These are phyloP conservation scores for Apocrypta bakeri DNA, from an alignment of 1,140 invertebrate species.

Conservation along the genomic window DNA sequence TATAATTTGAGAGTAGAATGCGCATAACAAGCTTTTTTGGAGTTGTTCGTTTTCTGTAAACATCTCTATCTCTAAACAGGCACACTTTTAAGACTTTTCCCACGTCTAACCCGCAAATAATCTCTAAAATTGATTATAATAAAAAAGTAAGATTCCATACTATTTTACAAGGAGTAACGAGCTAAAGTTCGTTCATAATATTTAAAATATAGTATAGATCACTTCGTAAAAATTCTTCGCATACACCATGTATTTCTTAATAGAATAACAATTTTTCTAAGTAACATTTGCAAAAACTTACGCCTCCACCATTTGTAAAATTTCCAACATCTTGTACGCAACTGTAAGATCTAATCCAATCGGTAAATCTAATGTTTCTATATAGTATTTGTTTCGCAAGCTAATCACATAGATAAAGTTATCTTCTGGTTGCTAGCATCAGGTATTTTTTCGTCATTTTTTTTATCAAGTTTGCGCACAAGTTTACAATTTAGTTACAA, in stretches of 20 bases:
- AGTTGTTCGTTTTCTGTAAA: constrained; percentile 29
- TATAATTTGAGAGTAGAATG: constrained; percentile 56
- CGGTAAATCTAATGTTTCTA: constrained; percentile 12
- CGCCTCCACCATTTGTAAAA: constrained; percentile 46
- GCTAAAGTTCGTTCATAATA: constrained; percentile 20
- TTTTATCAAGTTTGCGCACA: background rate
- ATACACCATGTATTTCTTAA: constrained; percentile 18
- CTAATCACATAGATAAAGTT: background rate
- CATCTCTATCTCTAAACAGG: constrained; percentile 34
- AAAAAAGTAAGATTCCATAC: constrained; percentile 30
- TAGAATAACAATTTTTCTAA: constrained; percentile 47
- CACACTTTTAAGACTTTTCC: constrained; percentile 38
- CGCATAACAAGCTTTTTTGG: constrained; percentile 40
- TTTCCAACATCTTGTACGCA: constrained; percentile 35
- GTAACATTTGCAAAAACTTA: constrained; percentile 48
- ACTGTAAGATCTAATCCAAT: constrained; percentile 30
- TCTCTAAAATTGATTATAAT: constrained; percentile 41
- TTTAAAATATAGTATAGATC: constrained; percentile 26
- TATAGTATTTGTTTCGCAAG: constrained; percentile 39
- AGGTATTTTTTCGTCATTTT: constrained; percentile 17
- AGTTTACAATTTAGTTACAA: constrained; percentile 29
- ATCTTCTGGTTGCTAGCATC: background rate
- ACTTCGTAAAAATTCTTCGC: constrained; percentile 2
- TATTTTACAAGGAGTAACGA: constrained; percentile 46
- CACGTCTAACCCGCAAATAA: constrained; percentile 33